Conservation (phyloP, 2,797 vertebrate species). For the Pseudochirops cupreus region DNA sequence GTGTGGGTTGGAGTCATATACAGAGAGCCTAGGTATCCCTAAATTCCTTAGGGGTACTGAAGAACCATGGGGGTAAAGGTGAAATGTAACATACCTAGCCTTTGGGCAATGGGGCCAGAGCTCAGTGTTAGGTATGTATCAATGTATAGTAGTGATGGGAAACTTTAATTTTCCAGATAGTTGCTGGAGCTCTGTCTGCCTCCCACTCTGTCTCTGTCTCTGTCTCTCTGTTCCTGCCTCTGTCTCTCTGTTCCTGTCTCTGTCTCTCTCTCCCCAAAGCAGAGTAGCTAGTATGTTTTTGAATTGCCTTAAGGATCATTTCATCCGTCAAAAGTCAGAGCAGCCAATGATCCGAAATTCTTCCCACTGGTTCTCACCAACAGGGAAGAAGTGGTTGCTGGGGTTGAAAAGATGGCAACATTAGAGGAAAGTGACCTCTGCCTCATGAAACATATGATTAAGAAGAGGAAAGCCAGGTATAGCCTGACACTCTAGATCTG, state of each 20-base stretch:
- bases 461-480: neutral
- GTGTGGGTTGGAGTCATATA: neutral
- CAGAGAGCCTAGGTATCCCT: neutral
- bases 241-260: neutral
- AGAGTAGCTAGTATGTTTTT: neutral
- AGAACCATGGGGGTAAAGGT: neutral
- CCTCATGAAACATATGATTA: neutral
- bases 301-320: neutral
- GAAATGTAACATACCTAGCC: neutral
- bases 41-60: neutral
- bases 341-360: neutral
- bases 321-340: neutral
- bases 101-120: neutral
- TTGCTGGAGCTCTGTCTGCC: neutral
- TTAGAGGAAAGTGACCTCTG: neutral
- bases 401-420: neutral
- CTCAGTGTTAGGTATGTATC: neutral
- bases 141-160: neutral
- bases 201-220: neutral
- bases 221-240: neutral
- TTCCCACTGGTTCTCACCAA: neutral
- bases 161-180: neutral
- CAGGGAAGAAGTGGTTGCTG: neutral
- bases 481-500: neutral
- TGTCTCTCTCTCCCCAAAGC: neutral